Evolutionary conservation across 2,797 vertebrate genomes (phyloP), one percentile per base, ranked within the genome.

Genomic region (Phylloscopus collybita): DNA sequence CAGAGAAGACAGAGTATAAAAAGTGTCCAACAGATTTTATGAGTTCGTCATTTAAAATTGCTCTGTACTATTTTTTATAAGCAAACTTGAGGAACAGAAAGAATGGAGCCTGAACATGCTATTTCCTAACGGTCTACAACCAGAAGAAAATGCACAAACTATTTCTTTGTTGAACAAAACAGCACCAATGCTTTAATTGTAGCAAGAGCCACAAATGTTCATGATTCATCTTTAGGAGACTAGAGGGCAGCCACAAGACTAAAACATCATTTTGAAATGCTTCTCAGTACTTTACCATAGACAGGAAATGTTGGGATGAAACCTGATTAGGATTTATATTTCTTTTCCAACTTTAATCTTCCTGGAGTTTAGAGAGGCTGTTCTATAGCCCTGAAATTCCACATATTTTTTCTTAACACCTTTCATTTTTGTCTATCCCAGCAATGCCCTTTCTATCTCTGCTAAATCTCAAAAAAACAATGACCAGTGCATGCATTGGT

Each of bases 21-120:
- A 62, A 38, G 0, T 1, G 8, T 20, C 50, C 9, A 61, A 50
- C 1, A 14, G 6, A 16, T 47, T 56, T n/a, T 53, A 54, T 5
- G 10, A 83, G 4, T 19, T 57, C 4, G 2, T 15, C 0, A 25
- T 42, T 72, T 40, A n/a, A 69, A 83, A 69, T 4, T 72, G 21
- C 8, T 75, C 16, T 32, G 23, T 14, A 4, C 6, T 30, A 21
- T 18, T 59, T 78, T 56, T 12, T 5, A 25, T 21, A 71, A 70
- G n/a, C 11, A 80, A 29, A 36, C 20, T 32, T 60, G 56, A 70
- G 10, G 11, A 5, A 64, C 8, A 42, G 36, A 17, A 75, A 80
- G 18, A 80, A 34, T 7, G 9, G 16, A 40, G 10, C 11, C 34
- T 27, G 6, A 80, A 75, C 6, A 36, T 26, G 13, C 2, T 78